Base-by-base conservation (phyloP, 2,797 vertebrate genomes). In the Sciurus vulgaris region DNA sequence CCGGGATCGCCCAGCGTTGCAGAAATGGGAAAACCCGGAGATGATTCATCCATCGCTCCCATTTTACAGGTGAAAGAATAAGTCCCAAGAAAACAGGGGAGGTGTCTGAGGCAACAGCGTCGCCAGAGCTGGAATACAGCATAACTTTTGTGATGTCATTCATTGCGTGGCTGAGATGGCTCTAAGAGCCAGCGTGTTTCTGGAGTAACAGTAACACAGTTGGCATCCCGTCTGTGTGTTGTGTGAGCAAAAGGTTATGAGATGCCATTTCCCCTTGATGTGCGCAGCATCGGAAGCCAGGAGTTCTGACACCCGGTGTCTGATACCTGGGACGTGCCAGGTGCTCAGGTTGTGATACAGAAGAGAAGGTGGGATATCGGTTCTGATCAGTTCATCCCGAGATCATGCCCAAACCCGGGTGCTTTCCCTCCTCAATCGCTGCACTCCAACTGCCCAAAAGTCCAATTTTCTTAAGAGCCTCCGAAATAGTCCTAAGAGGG, bases 391-490 rank as follows among this genome's bases (percentile, higher is more conserved):
- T 6, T 84, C 69, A 73, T 76, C 79, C 49, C 72, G 63, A 91
- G 79, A 86, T 85, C 38, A 82, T 81, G n/a, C 86, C 70, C n/a
- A 5, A 33, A 61, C 69, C 44, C 51, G 10, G 30, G 54, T 5
- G 5, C 63, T 77, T 59, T 20, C 14, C 18, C 35, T 41, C 0
- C 1, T 1, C 84, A 51, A 81, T 33, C 8, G 86, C 69, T 86
- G 74, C 84, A 97, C 61, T 61, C 73, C 72, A 78, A 93, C 13
- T 14, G 28, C 74, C 79, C 41, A 94, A 97, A 97, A 96, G 89
- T 95, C 72, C 69, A 54, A 79, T 98, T 98, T 98, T 97, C 95
- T 96, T 94, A 97, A 28, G n/a, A 94, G 69, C 87, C 96, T 78
- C 88, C 94, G 61, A 91, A 97, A 91, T 73, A 95, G 81, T 96